Evolutionary conservation across 2,113 vertebrate species (phyloP).

Genomic region (Megaptera novaeangliae): DNA sequence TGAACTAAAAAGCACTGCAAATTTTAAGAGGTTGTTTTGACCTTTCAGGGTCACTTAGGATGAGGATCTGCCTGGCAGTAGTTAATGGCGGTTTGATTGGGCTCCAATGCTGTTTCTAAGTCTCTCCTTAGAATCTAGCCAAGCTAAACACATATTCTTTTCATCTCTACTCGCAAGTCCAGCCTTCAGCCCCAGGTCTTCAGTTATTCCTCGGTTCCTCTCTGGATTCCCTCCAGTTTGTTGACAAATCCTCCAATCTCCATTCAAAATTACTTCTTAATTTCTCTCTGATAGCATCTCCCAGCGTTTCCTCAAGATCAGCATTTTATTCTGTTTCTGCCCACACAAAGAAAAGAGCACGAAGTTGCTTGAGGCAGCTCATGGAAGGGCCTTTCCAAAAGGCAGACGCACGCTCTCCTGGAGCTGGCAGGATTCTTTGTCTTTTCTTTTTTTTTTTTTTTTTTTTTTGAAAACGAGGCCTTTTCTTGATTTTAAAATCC

Average conservation of each 20-base stretch:
- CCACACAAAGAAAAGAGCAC: slow-evolving; percentile 38
- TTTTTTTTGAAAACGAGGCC: neutral
- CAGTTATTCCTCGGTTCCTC: slow-evolving; percentile 44
- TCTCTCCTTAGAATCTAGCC: slow-evolving; percentile 43
- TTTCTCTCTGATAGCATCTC: slow-evolving; percentile 60
- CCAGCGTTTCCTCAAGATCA: slow-evolving; percentile 29
- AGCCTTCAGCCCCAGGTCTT: slow-evolving; percentile 42
- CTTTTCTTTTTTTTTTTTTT: neutral
- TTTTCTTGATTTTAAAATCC: neutral
- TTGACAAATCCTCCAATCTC: slow-evolving; percentile 57
- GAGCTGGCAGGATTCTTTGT: neutral
- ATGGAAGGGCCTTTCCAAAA: neutral
- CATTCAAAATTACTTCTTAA: slow-evolving; percentile 56
- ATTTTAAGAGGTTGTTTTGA: slow-evolving; percentile 62
- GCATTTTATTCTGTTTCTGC: slow-evolving; percentile 44
- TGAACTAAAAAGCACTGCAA: slow-evolving; percentile 59
- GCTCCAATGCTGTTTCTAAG: slow-evolving; percentile 50
- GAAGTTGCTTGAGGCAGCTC: no score
- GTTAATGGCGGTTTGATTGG: slow-evolving; percentile 63
- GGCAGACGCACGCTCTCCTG: neutral
- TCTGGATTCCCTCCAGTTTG: slow-evolving; percentile 63
- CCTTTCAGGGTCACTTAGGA: slow-evolving; percentile 34
- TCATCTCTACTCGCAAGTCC: slow-evolving; percentile 56
- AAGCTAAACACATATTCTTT: slow-evolving; percentile 71
- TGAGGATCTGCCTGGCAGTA: slow-evolving; percentile 59